A percentile compares a stretch with the other conserved stretches of the same genome.
These are phyloP conservation scores for Chaetodon trifascialis DNA, from an alignment of 2,113 vertebrate species.

Conservation along the genomic window DNA sequence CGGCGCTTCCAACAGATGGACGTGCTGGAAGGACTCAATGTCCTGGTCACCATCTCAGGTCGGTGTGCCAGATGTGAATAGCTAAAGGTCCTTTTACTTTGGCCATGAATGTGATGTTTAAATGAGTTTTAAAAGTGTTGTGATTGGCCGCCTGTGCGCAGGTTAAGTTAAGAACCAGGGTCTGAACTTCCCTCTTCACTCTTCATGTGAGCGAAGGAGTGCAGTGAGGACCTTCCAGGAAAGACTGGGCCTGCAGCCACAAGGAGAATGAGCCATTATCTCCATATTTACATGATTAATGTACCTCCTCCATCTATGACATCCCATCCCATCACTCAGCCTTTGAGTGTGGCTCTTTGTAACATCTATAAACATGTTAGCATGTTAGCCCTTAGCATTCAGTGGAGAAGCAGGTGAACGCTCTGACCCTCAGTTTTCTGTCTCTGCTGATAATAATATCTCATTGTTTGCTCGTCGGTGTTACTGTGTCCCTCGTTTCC, in stretches of 20 bases:
- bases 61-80: neutral
- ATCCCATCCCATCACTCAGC: neutral
- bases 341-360: neutral
- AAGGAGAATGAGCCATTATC: too few species aligned
- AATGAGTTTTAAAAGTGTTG: neutral
- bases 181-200: too few species aligned
- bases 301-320: neutral
- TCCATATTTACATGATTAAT: neutral
- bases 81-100: neutral
- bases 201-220: too few species aligned
- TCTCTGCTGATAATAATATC: neutral
- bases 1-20: constrained; percentile 99
- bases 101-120: neutral
- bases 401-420: neutral
- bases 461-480: neutral
- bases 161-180: too few species aligned
- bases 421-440: neutral
- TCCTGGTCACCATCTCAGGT: constrained; percentile 99
- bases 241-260: too few species aligned
- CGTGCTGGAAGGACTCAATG: constrained; percentile 96
- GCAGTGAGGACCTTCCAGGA: too few species aligned
- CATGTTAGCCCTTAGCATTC: too few species aligned
- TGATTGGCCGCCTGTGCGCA: too few species aligned
- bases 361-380: neutral
- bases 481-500: constrained; percentile 1